phyloP scores from a whole-genome alignment of 1,140 invertebrate species.

The Campoletis sonorensis region DNA sequence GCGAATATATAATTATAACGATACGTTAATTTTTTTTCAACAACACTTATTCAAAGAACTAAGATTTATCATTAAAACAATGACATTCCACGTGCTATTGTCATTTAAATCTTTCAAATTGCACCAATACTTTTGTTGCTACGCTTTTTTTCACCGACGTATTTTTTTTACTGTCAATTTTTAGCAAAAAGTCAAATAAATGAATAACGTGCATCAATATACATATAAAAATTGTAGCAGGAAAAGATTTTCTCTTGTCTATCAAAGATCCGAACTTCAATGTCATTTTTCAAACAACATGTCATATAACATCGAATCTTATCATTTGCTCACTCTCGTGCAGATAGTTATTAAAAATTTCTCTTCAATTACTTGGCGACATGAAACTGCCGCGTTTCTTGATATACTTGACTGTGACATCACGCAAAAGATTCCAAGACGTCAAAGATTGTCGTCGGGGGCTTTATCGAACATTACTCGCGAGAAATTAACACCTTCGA shows the following conservation, averaged over 20 bases:
- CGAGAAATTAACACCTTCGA: not conserved
- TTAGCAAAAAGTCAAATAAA: not conserved
- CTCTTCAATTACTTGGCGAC: no score
- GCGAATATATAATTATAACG: constrained; percentile 43
- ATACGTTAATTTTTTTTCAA: no score
- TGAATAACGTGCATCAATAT: no score
- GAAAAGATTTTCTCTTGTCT: not conserved
- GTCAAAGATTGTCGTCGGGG: not conserved
- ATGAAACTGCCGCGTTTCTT: no score
- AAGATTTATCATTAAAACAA: not conserved
- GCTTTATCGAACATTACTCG: not conserved
- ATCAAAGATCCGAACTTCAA: not conserved
- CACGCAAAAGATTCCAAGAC: constrained; percentile 7
- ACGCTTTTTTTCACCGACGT: not conserved
- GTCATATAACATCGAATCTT: not conserved
- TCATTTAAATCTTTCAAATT: no score
- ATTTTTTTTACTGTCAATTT: not conserved
- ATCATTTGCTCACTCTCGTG: not conserved
- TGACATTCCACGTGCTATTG: not conserved
- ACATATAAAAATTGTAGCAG: no score
- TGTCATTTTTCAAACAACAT: no score
- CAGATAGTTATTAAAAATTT: not conserved
- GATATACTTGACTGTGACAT: constrained; percentile 2
- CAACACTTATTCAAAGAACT: no score
- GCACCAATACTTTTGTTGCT: no score